Base-by-base conservation (phyloP, 2,888 invertebrate genomes). In the Polietes domitor region DNA sequence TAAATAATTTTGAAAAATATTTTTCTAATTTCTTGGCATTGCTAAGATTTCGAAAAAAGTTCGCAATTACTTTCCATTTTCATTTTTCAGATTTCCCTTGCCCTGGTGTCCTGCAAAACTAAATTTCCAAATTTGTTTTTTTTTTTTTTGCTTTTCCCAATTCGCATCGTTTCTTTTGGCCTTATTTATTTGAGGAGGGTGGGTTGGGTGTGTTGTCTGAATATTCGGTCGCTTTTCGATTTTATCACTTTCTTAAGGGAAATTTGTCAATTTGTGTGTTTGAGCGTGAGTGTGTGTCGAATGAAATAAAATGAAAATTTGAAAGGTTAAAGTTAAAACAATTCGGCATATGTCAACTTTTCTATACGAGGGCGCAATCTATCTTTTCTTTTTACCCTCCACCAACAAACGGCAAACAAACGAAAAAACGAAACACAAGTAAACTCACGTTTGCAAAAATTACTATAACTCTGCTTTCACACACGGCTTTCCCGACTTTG, bases 341-440 rank as follows among this genome's bases (percentile, higher is more conserved):
- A 81, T 83, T 83, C 83, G 83, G 85, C 89, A 90, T 89, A 88
- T 90, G 89, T 87, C 88, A 86, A 85, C 71, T 86, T 86, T 87
- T 87, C n/a, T n/a, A 88, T 86, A 86, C 85, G 86, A 87, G 86
- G 81, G 85, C 85, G 83, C 88, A 90, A 89, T 89, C 88, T 89
- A 80, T 85, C 80, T 80, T 80, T 75, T 77, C 72, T 53, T 55
- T 26, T 6, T 55, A n/a, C 71, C 72, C 63, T 41, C 37, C 50
- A 55, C 26, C 55, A 61, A 68, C 10, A 41, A 2, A 71, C 15
- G 10, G 63, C 41, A 41, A 24, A 55, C 9, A 71, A 79, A 50
- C 65, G 55, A 70, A 24, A 76, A 79, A 72, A 77, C 43, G 32
- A 61, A 77, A 80, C 65, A 70, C 41, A 83, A 80, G 32, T 63